Evolutionary conservation across 2,797 vertebrate species (phyloP), one percentile per base, ranked within the genome.

Genomic region (Sebastolobus alascanus): DNA sequence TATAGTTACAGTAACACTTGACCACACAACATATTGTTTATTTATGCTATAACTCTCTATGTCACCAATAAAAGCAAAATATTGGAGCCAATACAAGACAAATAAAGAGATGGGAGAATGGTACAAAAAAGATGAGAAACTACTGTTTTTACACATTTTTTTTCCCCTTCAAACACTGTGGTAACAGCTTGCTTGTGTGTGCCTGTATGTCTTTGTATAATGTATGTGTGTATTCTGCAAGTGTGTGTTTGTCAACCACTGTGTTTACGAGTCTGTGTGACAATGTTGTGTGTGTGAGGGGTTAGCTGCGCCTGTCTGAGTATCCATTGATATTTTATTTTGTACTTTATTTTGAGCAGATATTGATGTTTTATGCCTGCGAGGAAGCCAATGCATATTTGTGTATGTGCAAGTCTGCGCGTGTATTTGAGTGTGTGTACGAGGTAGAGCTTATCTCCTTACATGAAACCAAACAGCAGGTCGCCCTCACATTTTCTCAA

Each of bases 381-480:
- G 29, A 31, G 54, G 11, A 66, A 78, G 35, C 35, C 20, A 9
- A 2, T 29, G 37, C 35, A 72, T 54, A 2, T 35, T 3, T 68
- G 35, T 67, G 20, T 63, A 11, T 13, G 38, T 67, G 25, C 55
- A 31, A 1, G 29, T 68, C 20, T 66, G 43, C 18, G 52, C 18
- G 25, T 56, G 72, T 29, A 27, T 56, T 67, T 22, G 56, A 22
- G 68, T 3, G 6, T 43, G 37, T 67, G 16, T 59, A 10, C 25
- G 67, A 63, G 27, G 25, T 46, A 33, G 16, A 55, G 31, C 67
- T 68, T 68, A 80, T 86, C 65, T 64, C 37, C 38, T 43, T 55
- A 27, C 61, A 80, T 75, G 29, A 89, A 87, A 86, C 75, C 59
- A 72, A 80, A 31, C 73, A 83, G 66, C 65, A 76, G 38, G 79